Conservation (phyloP, 30 jellyfish, hydroid and myxozoan genomes). For the Mastigias papua region DNA sequence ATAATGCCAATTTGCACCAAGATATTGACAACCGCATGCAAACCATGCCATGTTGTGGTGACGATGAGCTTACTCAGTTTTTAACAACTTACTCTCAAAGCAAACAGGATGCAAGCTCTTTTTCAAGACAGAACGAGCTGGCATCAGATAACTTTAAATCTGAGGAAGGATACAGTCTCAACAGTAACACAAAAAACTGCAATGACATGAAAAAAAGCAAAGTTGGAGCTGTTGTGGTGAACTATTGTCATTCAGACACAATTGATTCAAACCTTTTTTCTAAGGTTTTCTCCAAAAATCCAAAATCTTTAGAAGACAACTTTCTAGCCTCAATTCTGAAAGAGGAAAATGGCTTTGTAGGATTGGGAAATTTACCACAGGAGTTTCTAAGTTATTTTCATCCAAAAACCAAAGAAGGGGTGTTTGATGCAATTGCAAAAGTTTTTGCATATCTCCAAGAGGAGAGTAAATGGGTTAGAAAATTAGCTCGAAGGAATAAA, state of each 20-base stretch:
- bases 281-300: not conserved
- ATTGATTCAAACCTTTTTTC: not conserved
- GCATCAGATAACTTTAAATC: not conserved
- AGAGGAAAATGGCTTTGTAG: not conserved
- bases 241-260: not conserved
- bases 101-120: not conserved
- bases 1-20: not conserved
- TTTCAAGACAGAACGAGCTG: not conserved
- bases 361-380: not conserved
- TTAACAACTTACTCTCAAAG: not conserved
- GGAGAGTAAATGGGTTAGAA: constrained; percentile 13
- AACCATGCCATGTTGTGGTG: not conserved
- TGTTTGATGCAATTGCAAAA: constrained; percentile 27
- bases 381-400: not conserved
- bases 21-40: not conserved
- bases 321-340: not conserved
- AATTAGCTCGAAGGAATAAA: constrained; percentile 22
- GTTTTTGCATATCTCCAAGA: constrained; percentile 31
- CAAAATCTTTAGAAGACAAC: not conserved
- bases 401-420: constrained; percentile 51
- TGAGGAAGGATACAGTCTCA: not conserved
- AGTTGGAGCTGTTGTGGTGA: not conserved
- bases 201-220: not conserved
- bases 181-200: not conserved
- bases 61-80: not conserved